A percentile compares a stretch with the other conserved stretches of the same genome.
Evolutionary conservation across 2,113 vertebrate species (phyloP).

Genomic region (Sylvilagus bachmani): DNA sequence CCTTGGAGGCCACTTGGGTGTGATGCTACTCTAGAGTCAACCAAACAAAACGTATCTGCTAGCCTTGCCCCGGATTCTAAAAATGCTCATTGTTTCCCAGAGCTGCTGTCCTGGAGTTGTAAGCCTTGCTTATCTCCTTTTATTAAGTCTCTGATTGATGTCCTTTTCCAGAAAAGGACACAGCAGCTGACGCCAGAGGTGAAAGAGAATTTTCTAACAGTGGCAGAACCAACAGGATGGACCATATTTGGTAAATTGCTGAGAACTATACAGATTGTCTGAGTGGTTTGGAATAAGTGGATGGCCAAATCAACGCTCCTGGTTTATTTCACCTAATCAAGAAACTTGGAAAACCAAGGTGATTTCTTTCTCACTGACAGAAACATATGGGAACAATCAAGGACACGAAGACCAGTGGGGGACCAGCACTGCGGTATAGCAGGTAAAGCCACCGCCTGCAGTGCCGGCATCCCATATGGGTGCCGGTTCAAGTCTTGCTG

Average conservation of each 20-base stretch:
- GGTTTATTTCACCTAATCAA: neutral
- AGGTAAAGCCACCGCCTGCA: no score
- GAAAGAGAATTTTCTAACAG: neutral
- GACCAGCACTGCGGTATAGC: neutral
- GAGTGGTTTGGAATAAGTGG: neutral
- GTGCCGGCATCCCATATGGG: no score
- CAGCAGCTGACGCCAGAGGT: neutral
- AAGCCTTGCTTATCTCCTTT: neutral
- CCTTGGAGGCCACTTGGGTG: neutral
- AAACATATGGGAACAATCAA: neutral
- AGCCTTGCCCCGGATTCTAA: neutral
- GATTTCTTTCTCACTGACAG: neutral
- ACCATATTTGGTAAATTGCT: neutral
- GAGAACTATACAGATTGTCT: neutral
- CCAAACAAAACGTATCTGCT: neutral
- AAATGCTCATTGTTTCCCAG: neutral
- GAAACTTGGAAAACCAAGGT: neutral
- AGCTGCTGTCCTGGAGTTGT: neutral
- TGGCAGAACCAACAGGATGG: neutral
- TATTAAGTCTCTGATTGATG: neutral
- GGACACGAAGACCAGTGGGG: neutral
- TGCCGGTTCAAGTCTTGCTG: no score
- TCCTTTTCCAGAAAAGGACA: constrained; percentile 1
- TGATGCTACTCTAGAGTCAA: neutral
- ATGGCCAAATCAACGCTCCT: rapidly evolving